Conservation (phyloP, 1,140 invertebrate genomes). For the Leptinotarsa undecemlineata region DNA sequence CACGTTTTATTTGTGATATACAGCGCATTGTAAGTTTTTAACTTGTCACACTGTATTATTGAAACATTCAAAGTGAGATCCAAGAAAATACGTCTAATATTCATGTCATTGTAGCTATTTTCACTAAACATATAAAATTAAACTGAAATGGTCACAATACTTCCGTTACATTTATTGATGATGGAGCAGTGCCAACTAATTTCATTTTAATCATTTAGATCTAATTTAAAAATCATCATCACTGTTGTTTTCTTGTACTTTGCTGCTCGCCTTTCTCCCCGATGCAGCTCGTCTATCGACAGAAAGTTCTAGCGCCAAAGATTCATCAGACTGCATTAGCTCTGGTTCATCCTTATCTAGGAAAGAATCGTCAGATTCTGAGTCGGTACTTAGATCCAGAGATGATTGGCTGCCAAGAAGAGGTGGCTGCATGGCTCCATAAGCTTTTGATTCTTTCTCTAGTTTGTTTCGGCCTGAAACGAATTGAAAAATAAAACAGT, state of each 20-base stretch:
- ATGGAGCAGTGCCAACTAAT: too few relatives aligned
- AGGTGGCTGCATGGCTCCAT: conserved; percentile 48
- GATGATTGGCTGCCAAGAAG: conserved; percentile 45
- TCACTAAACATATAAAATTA: too few relatives aligned
- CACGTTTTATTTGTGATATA: too few relatives aligned
- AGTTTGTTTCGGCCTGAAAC: conserved; percentile 36
- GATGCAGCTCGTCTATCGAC: conserved; percentile 46
- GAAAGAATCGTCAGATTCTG: conserved; percentile 52
- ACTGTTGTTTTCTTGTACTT: conserved; percentile 44
- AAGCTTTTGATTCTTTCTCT: conserved; percentile 39
- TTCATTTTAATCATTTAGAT: neutral
- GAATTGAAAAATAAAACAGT: too few relatives aligned
- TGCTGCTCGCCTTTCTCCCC: conserved; percentile 37
- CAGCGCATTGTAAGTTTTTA: too few relatives aligned
- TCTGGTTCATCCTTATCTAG: conserved; percentile 54
- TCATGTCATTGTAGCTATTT: too few relatives aligned
- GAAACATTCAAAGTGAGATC: too few relatives aligned
- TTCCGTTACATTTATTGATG: too few relatives aligned
- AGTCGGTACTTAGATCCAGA: conserved; percentile 48
- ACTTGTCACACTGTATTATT: too few relatives aligned
- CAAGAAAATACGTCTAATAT: too few relatives aligned
- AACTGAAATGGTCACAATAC: too few relatives aligned
- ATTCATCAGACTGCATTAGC: conserved; percentile 52
- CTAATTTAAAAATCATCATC: conserved; percentile 53
- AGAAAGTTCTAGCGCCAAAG: conserved; percentile 48